Evolutionary conservation across 2,888 invertebrate species (phyloP), one percentile per base, ranked within the genome.

Genomic region (Andrena dorsata): DNA sequence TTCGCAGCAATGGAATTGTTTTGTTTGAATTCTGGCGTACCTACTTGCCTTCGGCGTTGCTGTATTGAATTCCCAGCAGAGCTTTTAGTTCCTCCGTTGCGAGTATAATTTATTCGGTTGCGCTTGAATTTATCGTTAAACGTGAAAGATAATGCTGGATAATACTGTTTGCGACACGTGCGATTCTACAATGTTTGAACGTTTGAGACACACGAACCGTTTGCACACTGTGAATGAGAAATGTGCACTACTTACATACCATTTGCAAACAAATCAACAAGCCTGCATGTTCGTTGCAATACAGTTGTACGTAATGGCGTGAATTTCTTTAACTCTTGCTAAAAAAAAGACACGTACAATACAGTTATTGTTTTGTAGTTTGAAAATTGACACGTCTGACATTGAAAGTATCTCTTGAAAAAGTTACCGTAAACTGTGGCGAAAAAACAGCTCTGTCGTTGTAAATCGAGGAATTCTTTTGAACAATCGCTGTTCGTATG

Each of bases 261-360:
- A 72, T 72, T 68, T 79, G 60, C 60, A n/a, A 79, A 47, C 23
- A 28, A 53, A 60, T 35, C 61, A 8, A 41, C 35, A 20, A 28
- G 30, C 61, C 28, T 80, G 80, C 80, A 80, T 80, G 80, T 28
- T 61, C 51, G 41, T 47, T 80, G 2, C 20, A 32, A 23, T 58
- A 58, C 71, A 66, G 60, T 16, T 53, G 47, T 63, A 41, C 41
- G 28, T 26, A n/a, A 63, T 10, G 20, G 58, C 35, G 47, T 71
- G 53, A 60, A 35, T 51, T 58, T 63, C 4, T 35, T 35, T 58
- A 5, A 30, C 8, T 20, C 7, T 30, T 51, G 10, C n/a, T 56
- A 10, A n/a, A 56, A 66, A 61, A 1, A 2, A 20, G 20, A 53
- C 41, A 47, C 10, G 28, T 16, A 13, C 16, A 32, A 1, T 10